These are phyloP conservation scores for Clivina fossor DNA, from an alignment of 2,888 invertebrate species.

Conservation along the genomic window DNA sequence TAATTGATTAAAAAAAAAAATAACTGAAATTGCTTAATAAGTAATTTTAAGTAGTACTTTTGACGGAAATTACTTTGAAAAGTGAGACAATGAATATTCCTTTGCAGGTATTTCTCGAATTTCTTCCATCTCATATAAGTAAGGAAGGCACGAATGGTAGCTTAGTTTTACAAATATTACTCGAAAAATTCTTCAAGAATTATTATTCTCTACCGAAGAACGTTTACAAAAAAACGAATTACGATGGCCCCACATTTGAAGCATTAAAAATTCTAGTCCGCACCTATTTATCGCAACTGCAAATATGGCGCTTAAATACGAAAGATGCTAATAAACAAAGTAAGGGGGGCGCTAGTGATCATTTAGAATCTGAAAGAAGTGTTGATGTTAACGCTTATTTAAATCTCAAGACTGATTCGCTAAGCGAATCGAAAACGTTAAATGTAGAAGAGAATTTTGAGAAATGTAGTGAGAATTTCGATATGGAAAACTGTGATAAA, in stretches of 20 bases:
- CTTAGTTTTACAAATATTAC: conserved; percentile 55
- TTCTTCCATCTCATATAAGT: conserved; percentile 67
- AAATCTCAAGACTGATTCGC: background rate
- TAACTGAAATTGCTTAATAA: conserved; percentile 8
- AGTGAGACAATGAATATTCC: conserved; percentile 34
- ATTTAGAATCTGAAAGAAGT: conserved; percentile 14
- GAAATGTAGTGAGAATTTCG: conserved; percentile 31
- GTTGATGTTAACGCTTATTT: conserved; percentile 22
- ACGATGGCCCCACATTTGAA: conserved; percentile 55
- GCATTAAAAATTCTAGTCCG: conserved; percentile 64
- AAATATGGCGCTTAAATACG: conserved; percentile 48
- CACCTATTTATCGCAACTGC: conserved; percentile 58
- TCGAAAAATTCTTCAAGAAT: conserved; percentile 55
- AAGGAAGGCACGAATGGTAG: conserved; percentile 55
- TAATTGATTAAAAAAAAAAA: no score
- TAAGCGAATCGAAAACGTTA: background rate
- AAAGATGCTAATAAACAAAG: conserved; percentile 16
- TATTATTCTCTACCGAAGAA: conserved; percentile 49
- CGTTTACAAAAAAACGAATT: conserved; percentile 48
- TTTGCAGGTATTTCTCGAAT: conserved; percentile 64
- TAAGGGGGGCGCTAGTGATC: no score
- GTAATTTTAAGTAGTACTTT: background rate
- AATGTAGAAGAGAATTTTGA: background rate
- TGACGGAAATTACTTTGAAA: no score
- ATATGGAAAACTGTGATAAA: conserved; percentile 44